Base-by-base conservation (phyloP, 2,113 vertebrate genomes). In the Pelobates fuscus region DNA sequence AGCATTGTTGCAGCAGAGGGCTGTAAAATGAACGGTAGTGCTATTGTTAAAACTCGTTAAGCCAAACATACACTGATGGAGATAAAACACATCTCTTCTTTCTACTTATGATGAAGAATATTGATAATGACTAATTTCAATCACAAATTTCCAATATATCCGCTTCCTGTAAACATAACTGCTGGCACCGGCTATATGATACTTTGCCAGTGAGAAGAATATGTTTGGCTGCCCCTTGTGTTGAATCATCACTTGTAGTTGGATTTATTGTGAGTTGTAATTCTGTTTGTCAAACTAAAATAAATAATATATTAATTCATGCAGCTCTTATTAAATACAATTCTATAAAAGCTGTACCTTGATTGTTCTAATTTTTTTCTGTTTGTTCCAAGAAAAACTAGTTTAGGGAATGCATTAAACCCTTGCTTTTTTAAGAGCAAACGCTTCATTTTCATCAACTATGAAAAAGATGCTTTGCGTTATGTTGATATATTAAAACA, bases 81-180 rank as follows among this genome's bases (percentile, higher is more conserved):
- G 20, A 25, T 46, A 46, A 17, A 26, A 46, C 8, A 15, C 10
- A 12, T 68, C 77, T 75, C 73, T 24, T 6, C 66, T 82, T 86
- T 77, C 66, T 79, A 69, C 78, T 82, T 81, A 77, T 80, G 81
- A 81, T 83, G 80, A 7, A 82, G 80, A 78, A 80, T 82, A 62
- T 57, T 55, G 77, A 67, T 65, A 61, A 55, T 84, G 80, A 17
- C 65, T 81, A 67, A 69, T 61, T 23, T 2, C 76, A 79, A 81
- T 82, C 11, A 3, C 2, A 88, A 78, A n/a, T 29, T 79, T 11
- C 20, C 14, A 64, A 82, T 70, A 81, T 81, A 71, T 60, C 64
- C 80, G 65, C 80, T 79, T 78, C 73, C 64, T 81, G 52, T 52
- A 23, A 46, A 60, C 66, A 18, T 66, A 20, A 55, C 23, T 21